Conservation (phyloP, 2,797 vertebrate genomes). For the Muscicapa comitata region DNA sequence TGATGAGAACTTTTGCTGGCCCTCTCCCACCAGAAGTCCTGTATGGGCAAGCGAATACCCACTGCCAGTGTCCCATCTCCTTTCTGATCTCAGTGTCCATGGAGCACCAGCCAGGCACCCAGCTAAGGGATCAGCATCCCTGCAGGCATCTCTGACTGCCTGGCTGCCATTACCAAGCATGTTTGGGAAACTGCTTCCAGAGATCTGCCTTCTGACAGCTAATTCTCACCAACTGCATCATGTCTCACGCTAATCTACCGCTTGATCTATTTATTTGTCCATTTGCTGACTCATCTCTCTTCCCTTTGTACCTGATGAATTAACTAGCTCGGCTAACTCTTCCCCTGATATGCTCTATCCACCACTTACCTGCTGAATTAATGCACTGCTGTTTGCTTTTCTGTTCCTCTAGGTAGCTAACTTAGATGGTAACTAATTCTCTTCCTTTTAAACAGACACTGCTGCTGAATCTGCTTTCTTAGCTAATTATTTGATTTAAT, state of each 20-base stretch:
- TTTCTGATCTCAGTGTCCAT: not conserved
- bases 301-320: not conserved
- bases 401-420: not conserved
- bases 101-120: fast-evolving
- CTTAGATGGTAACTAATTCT: not conserved
- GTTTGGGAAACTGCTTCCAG: not conserved
- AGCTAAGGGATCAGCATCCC: not conserved
- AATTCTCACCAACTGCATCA: not conserved
- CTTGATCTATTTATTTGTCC: conserved; percentile 10
- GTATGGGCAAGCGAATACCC: not conserved
- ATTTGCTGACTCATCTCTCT: not conserved
- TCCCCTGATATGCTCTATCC: not conserved
- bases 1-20: not conserved
- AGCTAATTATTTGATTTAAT: not conserved
- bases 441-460: not conserved
- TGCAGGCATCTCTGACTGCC: not conserved
- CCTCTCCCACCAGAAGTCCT: not conserved
- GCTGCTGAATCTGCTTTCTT: not conserved
- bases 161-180: not conserved
- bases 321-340: not conserved
- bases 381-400: not conserved
- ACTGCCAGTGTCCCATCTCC: fast-evolving
- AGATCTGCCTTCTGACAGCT: not conserved
- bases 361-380: not conserved
- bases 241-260: not conserved